These are phyloP conservation scores for Cerceris rybyensis DNA, from an alignment of 2,888 invertebrate genomes.

Conservation along the genomic window DNA sequence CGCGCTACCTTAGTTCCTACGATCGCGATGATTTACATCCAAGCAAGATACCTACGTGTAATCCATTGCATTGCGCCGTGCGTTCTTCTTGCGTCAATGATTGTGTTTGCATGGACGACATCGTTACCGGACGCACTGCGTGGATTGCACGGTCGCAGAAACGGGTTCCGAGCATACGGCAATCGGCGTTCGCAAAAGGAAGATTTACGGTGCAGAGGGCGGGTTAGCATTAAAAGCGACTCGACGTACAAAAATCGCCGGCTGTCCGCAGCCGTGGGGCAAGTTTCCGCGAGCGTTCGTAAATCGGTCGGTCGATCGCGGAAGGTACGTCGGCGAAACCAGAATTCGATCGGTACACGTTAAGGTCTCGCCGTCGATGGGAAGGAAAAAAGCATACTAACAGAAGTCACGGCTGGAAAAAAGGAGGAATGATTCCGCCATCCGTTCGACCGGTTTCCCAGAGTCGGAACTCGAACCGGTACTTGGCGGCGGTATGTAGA, in stretches of 20 bases:
- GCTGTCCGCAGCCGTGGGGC: conserved; percentile 23
- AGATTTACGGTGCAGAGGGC: conserved; percentile 40
- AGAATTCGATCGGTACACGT: conserved; percentile 47
- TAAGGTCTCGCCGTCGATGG: conserved; percentile 16
- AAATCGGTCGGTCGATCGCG: conserved; percentile 18
- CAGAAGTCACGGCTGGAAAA: neutral
- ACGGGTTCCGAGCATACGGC: conserved; percentile 35
- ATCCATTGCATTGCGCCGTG: conserved; percentile 55
- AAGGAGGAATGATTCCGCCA: conserved; percentile 18
- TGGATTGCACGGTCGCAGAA: conserved; percentile 43
- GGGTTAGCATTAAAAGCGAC: conserved; percentile 41
- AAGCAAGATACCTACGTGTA: conserved; percentile 45
- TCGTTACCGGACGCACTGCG: conserved; percentile 46
- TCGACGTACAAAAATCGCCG: conserved; percentile 36
- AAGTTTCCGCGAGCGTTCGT: conserved; percentile 36
- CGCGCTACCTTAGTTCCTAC: conserved; percentile 20
- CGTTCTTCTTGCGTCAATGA: conserved; percentile 63
- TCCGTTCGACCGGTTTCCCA: conserved; percentile 54
- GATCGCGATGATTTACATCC: conserved; percentile 52
- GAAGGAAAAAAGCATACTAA: conserved; percentile 4
- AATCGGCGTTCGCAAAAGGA: conserved; percentile 40
- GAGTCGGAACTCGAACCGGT: conserved; percentile 55
- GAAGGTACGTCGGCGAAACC: conserved; percentile 24
- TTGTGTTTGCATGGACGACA: conserved; percentile 58
- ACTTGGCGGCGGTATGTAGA: conserved; percentile 55